Base-by-base conservation (phyloP, 2,113 vertebrate genomes). In the Cottus gobio region DNA sequence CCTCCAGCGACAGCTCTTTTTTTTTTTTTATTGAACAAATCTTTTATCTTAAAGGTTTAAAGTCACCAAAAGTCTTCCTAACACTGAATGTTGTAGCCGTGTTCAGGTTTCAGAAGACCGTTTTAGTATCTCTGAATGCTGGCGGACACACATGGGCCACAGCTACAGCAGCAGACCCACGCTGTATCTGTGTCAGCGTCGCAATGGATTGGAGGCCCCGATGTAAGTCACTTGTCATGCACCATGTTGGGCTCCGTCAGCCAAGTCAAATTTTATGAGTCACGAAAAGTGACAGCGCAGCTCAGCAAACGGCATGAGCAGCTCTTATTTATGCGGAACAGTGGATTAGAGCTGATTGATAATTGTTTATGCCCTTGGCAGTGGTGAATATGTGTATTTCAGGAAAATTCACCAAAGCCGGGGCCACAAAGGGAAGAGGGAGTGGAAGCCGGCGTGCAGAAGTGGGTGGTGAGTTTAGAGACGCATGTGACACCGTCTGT, bases 321-420 rank as follows among this genome's bases (percentile, higher is more conserved):
- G 80, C 80, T 91, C 88, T 91, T 94, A 92, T 93, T 90, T 87
- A 85, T 91, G 92, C 72, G 75, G 84, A 96, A 94, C 91, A 89
- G 84, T 89, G 92, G 90, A 94, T 94, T 93, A 93, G 86, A 92
- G 92, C 84, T 89, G 93, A 96, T 84, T 93, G 87, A 95, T 93
- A 93, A 93, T 93, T 96, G 93, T 93, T 95, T 94, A 93, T 94
- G 93, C 91, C 93, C 75, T 84, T 80, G 85, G 89, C 92, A 91
- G 85, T 87, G 91, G 93, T 92, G 87, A 93, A 95, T 93, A 86
- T 90, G 87, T 89, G 92, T 86, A 78, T 94, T 90, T 92, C 85
- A 90, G 90, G 91, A 80, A 91, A 94, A 92, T 92, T 71, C 80
- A 84, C 90, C 92, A 93, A 92, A 78, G 82, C 83, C 64, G 26